Evolutionary conservation across 2,888 invertebrate species (phyloP).

Genomic region (Phyllotreta cruciferae): DNA sequence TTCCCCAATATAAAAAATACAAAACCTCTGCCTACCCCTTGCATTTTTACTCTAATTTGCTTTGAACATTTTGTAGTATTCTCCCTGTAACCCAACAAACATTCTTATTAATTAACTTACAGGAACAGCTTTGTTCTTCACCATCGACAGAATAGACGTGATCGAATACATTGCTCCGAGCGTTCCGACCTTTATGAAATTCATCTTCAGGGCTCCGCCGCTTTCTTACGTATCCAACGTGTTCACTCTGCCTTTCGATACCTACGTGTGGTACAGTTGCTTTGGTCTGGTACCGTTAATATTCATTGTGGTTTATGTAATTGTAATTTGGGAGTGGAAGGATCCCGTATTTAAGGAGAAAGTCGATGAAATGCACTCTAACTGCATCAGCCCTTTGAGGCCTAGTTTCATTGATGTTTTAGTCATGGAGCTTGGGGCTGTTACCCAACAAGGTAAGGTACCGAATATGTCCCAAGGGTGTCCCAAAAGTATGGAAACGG

Average conservation of each 20-base stretch:
- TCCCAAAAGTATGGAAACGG: no score
- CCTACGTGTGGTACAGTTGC: slow-evolving; percentile 69
- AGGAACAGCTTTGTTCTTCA: slow-evolving; percentile 59
- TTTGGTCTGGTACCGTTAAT: slow-evolving; percentile 59
- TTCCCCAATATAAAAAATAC: no score
- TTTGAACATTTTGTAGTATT: slow-evolving; percentile 2
- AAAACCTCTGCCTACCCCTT: no score
- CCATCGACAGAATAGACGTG: slow-evolving; percentile 51
- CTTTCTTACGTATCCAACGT: slow-evolving; percentile 71
- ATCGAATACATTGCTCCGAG: slow-evolving; percentile 67
- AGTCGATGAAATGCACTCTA: slow-evolving; percentile 17
- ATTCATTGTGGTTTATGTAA: slow-evolving; percentile 48
- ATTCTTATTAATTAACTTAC: slow-evolving; percentile 23
- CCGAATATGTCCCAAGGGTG: no score
- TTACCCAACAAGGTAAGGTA: slow-evolving; percentile 62
- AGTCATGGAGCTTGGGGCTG: slow-evolving; percentile 60
- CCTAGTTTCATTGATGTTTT: slow-evolving; percentile 50
- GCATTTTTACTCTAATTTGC: background rate
- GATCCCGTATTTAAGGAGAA: slow-evolving; percentile 43
- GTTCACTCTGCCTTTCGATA: slow-evolving; percentile 70
- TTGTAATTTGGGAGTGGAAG: slow-evolving; percentile 53
- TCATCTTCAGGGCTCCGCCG: slow-evolving; percentile 72
- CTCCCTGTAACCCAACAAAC: background rate
- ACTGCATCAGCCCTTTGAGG: slow-evolving; percentile 34
- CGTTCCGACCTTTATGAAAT: slow-evolving; percentile 63